Percentiles rank a stretch among this genome's conserved stretches.
Conservation (phyloP, 2,797 vertebrate genomes). For the Dallia pectoralis region DNA sequence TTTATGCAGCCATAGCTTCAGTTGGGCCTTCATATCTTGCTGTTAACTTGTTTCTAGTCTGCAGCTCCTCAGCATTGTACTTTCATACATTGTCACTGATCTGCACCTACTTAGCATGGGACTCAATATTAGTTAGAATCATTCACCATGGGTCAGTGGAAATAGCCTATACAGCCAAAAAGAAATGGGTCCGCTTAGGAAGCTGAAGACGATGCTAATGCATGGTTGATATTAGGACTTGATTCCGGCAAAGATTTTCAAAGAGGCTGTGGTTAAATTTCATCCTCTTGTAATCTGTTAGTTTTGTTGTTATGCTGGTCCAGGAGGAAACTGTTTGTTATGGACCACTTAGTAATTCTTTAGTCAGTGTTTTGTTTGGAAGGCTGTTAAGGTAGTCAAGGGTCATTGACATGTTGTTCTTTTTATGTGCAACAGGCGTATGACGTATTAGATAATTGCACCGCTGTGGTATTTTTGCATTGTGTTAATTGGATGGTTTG, state of each 20-base stretch:
- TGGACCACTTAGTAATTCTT: background rate
- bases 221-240: background rate
- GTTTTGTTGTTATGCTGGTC: constrained; percentile 8
- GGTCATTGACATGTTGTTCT: background rate
- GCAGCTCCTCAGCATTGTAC: constrained; percentile 49
- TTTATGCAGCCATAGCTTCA: constrained; percentile 16
- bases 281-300: constrained; percentile 2
- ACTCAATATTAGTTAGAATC: background rate
- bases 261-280: background rate
- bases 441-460: no score
- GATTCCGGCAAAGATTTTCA: background rate
- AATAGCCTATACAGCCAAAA: background rate
- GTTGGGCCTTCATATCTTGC: constrained; percentile 8
- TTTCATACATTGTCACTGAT: background rate
- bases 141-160: background rate
- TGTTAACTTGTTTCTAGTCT: constrained; percentile 41
- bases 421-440: no score
- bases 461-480: no score
- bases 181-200: background rate
- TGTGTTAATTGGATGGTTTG: background rate
- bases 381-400: background rate
- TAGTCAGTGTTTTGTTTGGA: background rate
- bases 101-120: constrained; percentile 9
- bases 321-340: background rate
- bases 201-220: constrained; percentile 9